Evolutionary conservation across 2,113 vertebrate genomes (phyloP).

Genomic region (Okapia johnstoni): DNA sequence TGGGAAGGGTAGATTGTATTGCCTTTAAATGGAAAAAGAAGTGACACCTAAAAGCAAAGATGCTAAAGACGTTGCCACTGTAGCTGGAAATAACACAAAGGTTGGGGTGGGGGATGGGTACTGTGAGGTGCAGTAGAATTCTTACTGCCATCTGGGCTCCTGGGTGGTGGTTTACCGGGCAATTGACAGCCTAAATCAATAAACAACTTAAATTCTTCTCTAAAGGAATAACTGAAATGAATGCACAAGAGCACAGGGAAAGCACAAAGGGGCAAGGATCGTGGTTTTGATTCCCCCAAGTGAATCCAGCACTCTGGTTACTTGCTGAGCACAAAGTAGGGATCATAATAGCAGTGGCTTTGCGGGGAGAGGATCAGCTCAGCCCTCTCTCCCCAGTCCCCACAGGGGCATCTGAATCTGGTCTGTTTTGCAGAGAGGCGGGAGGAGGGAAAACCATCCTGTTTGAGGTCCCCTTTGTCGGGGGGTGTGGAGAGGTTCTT

Average conservation of each 20-base stretch:
- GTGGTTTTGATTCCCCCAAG: background rate
- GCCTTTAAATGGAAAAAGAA: background rate
- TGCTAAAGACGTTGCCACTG: background rate
- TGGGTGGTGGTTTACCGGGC: background rate
- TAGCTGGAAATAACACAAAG: background rate
- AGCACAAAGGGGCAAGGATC: background rate
- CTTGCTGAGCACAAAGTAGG: background rate
- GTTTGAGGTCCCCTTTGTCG: background rate
- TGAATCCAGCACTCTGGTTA: background rate
- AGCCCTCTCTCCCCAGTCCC: background rate
- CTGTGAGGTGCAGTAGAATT: background rate
- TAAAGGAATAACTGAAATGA: slow-evolving; percentile 49
- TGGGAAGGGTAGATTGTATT: slow-evolving; percentile 9
- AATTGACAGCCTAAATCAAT: slow-evolving; percentile 58
- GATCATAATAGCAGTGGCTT: background rate
- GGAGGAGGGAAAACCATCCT: background rate
- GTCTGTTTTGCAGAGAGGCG: background rate
- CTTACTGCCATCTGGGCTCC: background rate
- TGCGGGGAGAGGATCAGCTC: background rate
- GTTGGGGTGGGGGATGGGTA: background rate
- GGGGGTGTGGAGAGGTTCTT: background rate
- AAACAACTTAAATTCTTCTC: slow-evolving; percentile 54
- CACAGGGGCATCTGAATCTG: background rate
- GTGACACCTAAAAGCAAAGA: slow-evolving; percentile 20
- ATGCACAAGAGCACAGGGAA: slow-evolving; percentile 16